Evolutionary conservation across 2,113 vertebrate genomes (phyloP).

Genomic region (Paramisgurnus dabryanus): DNA sequence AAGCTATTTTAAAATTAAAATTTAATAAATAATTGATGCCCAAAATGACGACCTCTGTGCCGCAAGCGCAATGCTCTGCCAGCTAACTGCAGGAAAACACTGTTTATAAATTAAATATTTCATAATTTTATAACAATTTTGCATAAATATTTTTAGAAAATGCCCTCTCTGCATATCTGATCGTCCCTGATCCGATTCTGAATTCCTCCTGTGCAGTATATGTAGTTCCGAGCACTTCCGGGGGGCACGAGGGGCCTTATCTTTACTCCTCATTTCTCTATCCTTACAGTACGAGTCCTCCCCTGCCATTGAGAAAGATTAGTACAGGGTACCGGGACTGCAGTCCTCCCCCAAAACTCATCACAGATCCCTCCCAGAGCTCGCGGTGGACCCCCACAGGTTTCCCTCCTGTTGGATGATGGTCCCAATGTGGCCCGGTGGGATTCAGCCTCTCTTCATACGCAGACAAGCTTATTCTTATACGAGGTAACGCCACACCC

Average conservation of each 20-base stretch:
- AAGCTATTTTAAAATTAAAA: too few relatives aligned
- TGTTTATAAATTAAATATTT: too few relatives aligned
- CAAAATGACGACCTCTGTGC: too few relatives aligned
- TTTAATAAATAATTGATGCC: too few relatives aligned
- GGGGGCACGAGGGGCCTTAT: constrained; percentile 4
- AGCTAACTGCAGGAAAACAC: too few relatives aligned
- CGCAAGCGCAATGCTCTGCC: too few relatives aligned
- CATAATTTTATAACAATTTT: too few relatives aligned
- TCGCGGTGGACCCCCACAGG: constrained; percentile 60
- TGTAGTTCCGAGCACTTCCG: neutral
- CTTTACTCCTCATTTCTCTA: constrained; percentile 19
- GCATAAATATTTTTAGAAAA: too few relatives aligned
- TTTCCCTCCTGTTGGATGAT: constrained; percentile 69
- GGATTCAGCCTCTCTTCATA: constrained; percentile 69
- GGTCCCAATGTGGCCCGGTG: constrained; percentile 64
- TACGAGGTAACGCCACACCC: constrained; percentile 70
- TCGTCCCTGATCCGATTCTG: neutral
- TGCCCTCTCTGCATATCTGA: too few relatives aligned
- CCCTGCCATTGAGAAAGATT: constrained; percentile 31
- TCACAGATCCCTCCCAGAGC: constrained; percentile 16
- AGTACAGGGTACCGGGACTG: constrained; percentile 16
- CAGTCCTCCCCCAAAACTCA: constrained; percentile 35
- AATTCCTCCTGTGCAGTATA: constrained; percentile 6
- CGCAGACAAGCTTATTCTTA: constrained; percentile 68
- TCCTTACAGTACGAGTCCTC: constrained; percentile 32